Conservation (phyloP, 2,888 invertebrate genomes). For the Nymphalis urticae region DNA sequence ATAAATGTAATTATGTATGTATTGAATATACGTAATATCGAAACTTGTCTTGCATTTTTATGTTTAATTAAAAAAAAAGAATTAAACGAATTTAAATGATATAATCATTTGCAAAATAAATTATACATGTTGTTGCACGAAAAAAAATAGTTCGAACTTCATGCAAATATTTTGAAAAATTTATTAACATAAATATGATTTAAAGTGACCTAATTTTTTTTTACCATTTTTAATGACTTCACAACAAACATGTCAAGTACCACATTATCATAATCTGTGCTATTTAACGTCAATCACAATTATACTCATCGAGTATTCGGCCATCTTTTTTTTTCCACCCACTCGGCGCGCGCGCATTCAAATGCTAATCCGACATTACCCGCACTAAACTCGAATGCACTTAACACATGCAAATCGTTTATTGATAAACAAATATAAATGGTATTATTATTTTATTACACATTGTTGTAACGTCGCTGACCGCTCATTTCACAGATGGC, state of each 20-base stretch:
- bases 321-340: constrained; percentile 36
- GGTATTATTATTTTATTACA: constrained; percentile 73
- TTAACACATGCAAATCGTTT: constrained; percentile 77
- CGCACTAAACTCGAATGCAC: constrained; percentile 56
- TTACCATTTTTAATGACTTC: not conserved
- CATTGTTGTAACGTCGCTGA: constrained; percentile 66
- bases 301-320: constrained; percentile 27
- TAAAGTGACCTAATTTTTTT: constrained; percentile 11
- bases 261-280: constrained; percentile 33
- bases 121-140: too few relatives aligned
- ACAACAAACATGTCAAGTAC: constrained; percentile 23
- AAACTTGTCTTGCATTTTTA: too few relatives aligned
- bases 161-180: too few relatives aligned
- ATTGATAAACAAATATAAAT: constrained; percentile 75
- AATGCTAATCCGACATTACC: constrained; percentile 60
- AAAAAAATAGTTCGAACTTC: too few relatives aligned
- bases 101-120: too few relatives aligned
- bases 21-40: too few relatives aligned
- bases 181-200: too few relatives aligned
- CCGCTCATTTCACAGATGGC: constrained; percentile 56
- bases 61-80: too few relatives aligned
- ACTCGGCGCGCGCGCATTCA: constrained; percentile 58
- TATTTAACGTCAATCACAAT: constrained; percentile 42
- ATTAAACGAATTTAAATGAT: too few relatives aligned
- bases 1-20: too few relatives aligned